Base-by-base conservation (phyloP, 2,888 invertebrate genomes). In the Ligdia adustata region DNA sequence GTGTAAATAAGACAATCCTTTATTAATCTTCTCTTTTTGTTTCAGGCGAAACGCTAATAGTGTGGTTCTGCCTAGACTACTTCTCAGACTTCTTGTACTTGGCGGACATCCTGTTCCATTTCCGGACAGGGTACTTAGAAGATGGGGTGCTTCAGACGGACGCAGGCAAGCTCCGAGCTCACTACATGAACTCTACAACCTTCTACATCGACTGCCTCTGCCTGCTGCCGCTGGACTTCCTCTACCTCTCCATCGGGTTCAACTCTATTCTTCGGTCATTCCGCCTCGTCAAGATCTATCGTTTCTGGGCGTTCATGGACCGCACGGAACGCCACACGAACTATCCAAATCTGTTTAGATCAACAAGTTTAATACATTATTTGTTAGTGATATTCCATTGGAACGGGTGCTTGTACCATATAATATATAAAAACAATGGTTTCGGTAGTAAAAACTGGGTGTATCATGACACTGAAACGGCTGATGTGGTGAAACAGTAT, bases 141-240 rank as follows among this genome's bases (percentile, higher is more conserved):
- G 99, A 99, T 83, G 99, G 99, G 48, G 99, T 99, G 51, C 92
- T 99, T 53, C 99, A 99, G 83, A 99, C 99, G 48, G 98, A 99
- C 86, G 94, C 97, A 52, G 93, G 94, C 9, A 98, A 98, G 87
- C 92, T 99, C 62, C 93, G 99, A 41, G 95, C 97, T 66, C 98
- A 99, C 86, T 99, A 99, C 90, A 98, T 98, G 96, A 99, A 99
- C 92, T 98, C 93, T 34, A 97, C 97, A 55, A 96, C 95, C 62
- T 99, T 99, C 92, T 99, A 99, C 93, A 97, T 99, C 82, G 99
- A 99, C 93, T 98, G 98, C 91, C 93, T 99, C 86, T 99, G 98
- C 92, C 93, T 99, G 79, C 92, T 99, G 79, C 99, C 99, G 64
- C 92, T 99, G 82, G 99, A 99, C 92, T 98, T 98, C 92, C 94